These are phyloP conservation scores for Hecatera dysodea DNA, from an alignment of 2,888 invertebrate genomes.

Conservation along the genomic window DNA sequence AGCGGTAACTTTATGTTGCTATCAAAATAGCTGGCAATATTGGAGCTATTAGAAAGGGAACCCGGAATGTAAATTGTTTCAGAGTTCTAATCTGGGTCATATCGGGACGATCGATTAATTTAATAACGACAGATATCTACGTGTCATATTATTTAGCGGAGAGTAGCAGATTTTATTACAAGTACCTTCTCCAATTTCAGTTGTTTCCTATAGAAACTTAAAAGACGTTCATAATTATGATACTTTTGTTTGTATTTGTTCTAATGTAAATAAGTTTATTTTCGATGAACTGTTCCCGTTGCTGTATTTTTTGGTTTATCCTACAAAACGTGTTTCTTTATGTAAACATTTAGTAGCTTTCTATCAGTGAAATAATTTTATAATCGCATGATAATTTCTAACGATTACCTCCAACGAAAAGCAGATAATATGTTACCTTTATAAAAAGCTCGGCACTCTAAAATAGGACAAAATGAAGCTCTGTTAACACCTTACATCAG, in stretches of 20 bases:
- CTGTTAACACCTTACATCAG: no score
- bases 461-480: not conserved
- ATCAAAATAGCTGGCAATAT: not conserved
- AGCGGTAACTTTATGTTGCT: not conserved
- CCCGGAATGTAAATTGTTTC: not conserved
- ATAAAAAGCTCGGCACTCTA: not conserved
- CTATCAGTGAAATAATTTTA: not conserved
- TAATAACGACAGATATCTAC: not conserved
- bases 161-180: not conserved
- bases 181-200: not conserved
- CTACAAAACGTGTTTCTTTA: no score
- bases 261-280: no score
- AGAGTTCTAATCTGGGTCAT: constrained; percentile 25
- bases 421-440: no score
- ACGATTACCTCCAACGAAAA: no score
- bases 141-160: not conserved
- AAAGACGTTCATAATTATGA: no score
- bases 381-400: no score
- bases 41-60: not conserved
- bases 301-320: no score
- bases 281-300: no score
- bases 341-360: no score
- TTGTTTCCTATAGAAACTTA: no score
- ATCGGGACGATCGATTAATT: constrained; percentile 23
- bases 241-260: no score